phyloP scores from a whole-genome alignment of 2,113 vertebrate species.

The Bos indicus region DNA sequence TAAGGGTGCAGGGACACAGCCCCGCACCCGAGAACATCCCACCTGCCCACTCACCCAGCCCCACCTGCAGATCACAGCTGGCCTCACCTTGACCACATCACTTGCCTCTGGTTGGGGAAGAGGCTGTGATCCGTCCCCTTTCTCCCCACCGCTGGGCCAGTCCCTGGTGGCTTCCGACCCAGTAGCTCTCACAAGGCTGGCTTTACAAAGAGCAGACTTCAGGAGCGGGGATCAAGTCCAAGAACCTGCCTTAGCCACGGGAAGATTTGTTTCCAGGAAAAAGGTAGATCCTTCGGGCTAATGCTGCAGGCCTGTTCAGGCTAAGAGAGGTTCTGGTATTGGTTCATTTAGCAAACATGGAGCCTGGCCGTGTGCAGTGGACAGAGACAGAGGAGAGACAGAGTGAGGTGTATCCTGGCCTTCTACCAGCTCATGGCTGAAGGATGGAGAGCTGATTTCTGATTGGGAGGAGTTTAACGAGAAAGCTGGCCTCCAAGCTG shows the following conservation, averaged over 20 bases:
- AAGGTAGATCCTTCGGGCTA: neutral
- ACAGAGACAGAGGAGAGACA: neutral
- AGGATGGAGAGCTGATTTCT: neutral
- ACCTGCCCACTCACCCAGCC: rapidly evolving
- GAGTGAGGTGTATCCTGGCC: neutral
- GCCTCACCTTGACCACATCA: rapidly evolving
- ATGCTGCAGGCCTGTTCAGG: neutral
- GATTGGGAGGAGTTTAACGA: neutral
- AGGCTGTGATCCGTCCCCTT: neutral
- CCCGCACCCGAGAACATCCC: too few relatives aligned
- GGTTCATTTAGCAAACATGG: neutral
- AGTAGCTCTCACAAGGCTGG: rapidly evolving
- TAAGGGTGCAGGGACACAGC: neutral
- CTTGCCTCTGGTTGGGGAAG: neutral
- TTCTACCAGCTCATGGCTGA: neutral
- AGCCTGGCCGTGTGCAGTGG: neutral
- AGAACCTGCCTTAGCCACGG: neutral
- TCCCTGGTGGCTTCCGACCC: neutral
- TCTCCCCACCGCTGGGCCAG: neutral
- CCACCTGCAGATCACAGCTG: neutral
- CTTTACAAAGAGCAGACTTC: neutral
- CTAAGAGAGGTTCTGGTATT: neutral
- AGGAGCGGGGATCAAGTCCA: neutral
- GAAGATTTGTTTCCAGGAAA: neutral
- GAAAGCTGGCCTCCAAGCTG: neutral